Base-by-base conservation (phyloP, 2,797 vertebrate genomes). In the Eptatretus atami region DNA sequence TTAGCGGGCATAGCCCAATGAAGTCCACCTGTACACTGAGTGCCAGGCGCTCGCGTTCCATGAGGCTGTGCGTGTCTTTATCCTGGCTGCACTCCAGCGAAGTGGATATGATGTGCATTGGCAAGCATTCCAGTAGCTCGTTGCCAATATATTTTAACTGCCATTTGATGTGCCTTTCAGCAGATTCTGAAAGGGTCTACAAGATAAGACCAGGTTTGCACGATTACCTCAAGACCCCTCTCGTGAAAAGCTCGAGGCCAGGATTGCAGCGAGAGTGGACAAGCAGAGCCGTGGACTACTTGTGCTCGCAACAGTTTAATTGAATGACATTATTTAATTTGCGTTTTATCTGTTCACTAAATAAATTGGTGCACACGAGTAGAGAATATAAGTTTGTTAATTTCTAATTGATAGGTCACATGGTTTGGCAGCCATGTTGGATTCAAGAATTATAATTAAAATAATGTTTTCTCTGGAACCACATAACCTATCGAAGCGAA, bases 61-160 rank as follows among this genome's bases (percentile, higher is more conserved):
- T 64, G 79, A 93, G 53, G 87, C 88, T 2, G 73, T 82, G 63
- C 71, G n/a, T 19, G 82, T 92, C n/a, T n/a, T n/a, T n/a, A n/a
- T n/a, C n/a, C 67, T 86, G 86, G 10, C 79, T 95, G 68, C 71
- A 63, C 67, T 74, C 92, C 73, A 80, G 83, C 5, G 83, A 94
- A 70, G 76, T 75, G 19, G 76, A 77, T 15, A 77, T 83, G 9
- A 69, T 76, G 3, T 75, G 79, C 68, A 75, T 95, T 73, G 77
- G 82, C 14, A 70, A 64, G 81, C 75, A 70, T 95, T 95, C 52
- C 82, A 92, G 70, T 81, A 86, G 72, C 79, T 98, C 64, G 83
- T 93, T 76, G 83, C 84, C 72, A 98, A 95, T 71, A 80, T 98
- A 67, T 98, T 98, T 76, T 94, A 83, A 2, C 74, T 98, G 44